Evolutionary conservation across 2,888 invertebrate genomes (phyloP).

Genomic region (Eledone cirrhosa): DNA sequence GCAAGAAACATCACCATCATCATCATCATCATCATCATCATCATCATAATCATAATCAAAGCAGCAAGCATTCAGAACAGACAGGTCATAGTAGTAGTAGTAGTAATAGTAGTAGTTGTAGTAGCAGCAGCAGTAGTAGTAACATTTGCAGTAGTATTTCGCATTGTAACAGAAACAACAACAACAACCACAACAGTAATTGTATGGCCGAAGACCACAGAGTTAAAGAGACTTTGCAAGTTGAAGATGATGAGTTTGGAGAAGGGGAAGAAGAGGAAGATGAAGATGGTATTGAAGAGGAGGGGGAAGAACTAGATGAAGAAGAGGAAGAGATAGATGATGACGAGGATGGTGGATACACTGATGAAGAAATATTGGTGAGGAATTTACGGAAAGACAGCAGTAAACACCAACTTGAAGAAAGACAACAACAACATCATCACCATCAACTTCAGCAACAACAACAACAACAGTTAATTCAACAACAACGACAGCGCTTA

Average conservation of each 20-base stretch:
- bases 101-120: too few relatives aligned
- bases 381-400: neutral
- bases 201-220: too few relatives aligned
- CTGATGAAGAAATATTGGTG: slow-evolving; percentile 1
- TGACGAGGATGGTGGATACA: neutral
- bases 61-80: slow-evolving; percentile 11
- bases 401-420: slow-evolving; percentile 5
- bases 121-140: too few relatives aligned
- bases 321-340: neutral
- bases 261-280: slow-evolving; percentile 23
- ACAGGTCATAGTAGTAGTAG: too few relatives aligned
- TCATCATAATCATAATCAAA: slow-evolving; percentile 26
- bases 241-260: neutral
- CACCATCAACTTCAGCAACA: too few relatives aligned
- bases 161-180: too few relatives aligned
- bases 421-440: too few relatives aligned
- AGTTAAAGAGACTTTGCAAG: too few relatives aligned
- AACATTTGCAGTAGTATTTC: too few relatives aligned
- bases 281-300: slow-evolving; percentile 17
- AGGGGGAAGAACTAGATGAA: neutral
- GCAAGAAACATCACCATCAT: neutral
- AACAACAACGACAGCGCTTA: neutral
- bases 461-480: neutral
- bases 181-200: too few relatives aligned
- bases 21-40: neutral